Evolutionary conservation across 2,797 vertebrate genomes (phyloP), one percentile per base, ranked within the genome.

Genomic region (Apogon talboti): DNA sequence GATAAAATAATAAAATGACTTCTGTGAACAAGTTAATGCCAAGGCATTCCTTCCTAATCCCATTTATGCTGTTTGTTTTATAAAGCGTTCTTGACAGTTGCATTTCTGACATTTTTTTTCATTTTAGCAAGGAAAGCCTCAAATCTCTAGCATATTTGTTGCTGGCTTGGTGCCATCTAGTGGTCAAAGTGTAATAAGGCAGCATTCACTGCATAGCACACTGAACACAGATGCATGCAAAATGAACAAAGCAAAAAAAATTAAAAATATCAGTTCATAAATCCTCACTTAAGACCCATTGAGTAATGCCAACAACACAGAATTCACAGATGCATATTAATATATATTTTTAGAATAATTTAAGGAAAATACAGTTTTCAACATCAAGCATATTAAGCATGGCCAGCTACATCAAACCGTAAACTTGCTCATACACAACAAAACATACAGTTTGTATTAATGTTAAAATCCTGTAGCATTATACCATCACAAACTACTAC

Each of bases 281-380:
- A 21, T 21, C 19, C 24, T 16, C 2, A 37, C n/a, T 58, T 7
- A 28, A 28, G 24, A 28, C 16, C 3, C 13, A n/a, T 47, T 61
- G 38, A 73, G 33, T 56, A 50, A 66, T 8, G 28, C 15, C 33
- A 73, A 19, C 21, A 52, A 76, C 35, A 74, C 35, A 74, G 4
- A 49, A 11, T 66, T 74, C 50, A 60, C 55, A 59, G 67, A 86
- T 86, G 77, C 71, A 81, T 88, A 82, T 72, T 47, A 64, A 81
- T 90, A 74, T 90, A 81, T 89, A 85, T 88, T 78, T 84, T 82
- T 53, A 84, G 66, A 67, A 89, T 87, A 85, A 83, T 86, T 86
- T 77, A 83, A 81, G 84, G 88, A 91, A 91, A 91, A 90, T 89
- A 89, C 82, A 77, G 59, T 78, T 91, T 86, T 77, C 51, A 81